Base-by-base conservation (phyloP, 2,113 vertebrate species). In the Eolophus roseicapilla region DNA sequence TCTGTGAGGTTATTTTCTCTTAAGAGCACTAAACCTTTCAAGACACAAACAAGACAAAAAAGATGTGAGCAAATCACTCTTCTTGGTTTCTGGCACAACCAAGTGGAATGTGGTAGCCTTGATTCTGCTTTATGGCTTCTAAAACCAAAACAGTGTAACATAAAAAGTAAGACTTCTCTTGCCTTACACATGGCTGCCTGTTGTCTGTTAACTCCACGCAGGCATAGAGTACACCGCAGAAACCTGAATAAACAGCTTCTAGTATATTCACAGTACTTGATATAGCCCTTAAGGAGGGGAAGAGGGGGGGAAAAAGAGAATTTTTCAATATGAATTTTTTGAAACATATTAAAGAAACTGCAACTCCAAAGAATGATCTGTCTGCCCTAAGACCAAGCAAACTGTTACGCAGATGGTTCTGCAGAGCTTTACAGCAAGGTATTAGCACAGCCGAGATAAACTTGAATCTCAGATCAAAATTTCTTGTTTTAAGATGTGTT, bases 171-270 rank as follows among this genome's bases (percentile, higher is more conserved):
- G 25, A 68, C 11, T 59, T 69, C n/a, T 27, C n/a, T 79, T 52
- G 47, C 43, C 35, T 67, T 50, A 77, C 24, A 52, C 14, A 35
- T 67, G 57, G 50, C 37, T 46, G 37, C 37, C 47, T 57, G 16
- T 16, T 33, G n/a, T 37, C 35, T 50, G 35, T 65, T 52, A 83
- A 65, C 29, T 29, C 41, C 55, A 55, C 53, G 35, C 10, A 62
- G 39, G 33, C 27, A 63, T 3, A 0, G 1, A 55, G 43, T 27
- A 52, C 0, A 0, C 17, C 33, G 13, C 46, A 82, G 59, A 78
- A 89, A 82, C 11, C 13, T 43, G 60, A 79, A 74, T 49, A 81
- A 88, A 89, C 10, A 15, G 29, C 25, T 92, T 55, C 67, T 52
- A 41, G 50, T 29, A 52, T 47, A 47, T 12, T 10, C 19, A 41